Percentiles rank a stretch among this genome's conserved stretches.
Evolutionary conservation across 2,888 invertebrate genomes (phyloP).

Genomic region (Euzophera pinguis): DNA sequence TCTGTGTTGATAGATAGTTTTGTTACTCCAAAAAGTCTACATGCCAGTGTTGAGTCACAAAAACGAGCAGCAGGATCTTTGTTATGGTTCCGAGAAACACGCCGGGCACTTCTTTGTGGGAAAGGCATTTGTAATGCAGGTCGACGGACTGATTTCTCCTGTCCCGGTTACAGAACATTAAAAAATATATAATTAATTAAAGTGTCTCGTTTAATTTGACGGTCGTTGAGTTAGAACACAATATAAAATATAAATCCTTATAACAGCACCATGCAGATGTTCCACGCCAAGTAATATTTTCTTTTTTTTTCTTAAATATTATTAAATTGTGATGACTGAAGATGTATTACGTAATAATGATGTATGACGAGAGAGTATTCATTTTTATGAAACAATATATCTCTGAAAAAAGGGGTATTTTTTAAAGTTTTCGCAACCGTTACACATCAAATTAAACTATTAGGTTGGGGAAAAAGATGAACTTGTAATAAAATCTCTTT

Average conservation of each 20-base stretch:
- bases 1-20: not conserved
- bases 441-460: no score
- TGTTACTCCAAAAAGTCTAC: slow-evolving; percentile 24
- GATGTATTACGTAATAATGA: no score
- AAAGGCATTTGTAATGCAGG: slow-evolving; percentile 69
- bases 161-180: slow-evolving; percentile 43
- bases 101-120: slow-evolving; percentile 65
- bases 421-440: no score
- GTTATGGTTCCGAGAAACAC: slow-evolving; percentile 74
- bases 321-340: no score
- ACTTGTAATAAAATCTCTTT: no score
- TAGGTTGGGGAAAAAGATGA: no score
- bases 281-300: no score
- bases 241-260: not conserved
- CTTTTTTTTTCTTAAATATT: no score
- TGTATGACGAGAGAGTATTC: no score
- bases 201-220: slow-evolving; percentile 36
- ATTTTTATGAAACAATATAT: no score
- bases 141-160: slow-evolving; percentile 68
- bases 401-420: no score
- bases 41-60: slow-evolving; percentile 60
- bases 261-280: not conserved
- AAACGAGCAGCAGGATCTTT: slow-evolving; percentile 69
- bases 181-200: slow-evolving; percentile 43
- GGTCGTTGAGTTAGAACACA: slow-evolving; percentile 25